A percentile compares a stretch with the other conserved stretches of the same genome.
Evolutionary conservation across 1,140 invertebrate species (phyloP).

Genomic region (Goniozus legneri): DNA sequence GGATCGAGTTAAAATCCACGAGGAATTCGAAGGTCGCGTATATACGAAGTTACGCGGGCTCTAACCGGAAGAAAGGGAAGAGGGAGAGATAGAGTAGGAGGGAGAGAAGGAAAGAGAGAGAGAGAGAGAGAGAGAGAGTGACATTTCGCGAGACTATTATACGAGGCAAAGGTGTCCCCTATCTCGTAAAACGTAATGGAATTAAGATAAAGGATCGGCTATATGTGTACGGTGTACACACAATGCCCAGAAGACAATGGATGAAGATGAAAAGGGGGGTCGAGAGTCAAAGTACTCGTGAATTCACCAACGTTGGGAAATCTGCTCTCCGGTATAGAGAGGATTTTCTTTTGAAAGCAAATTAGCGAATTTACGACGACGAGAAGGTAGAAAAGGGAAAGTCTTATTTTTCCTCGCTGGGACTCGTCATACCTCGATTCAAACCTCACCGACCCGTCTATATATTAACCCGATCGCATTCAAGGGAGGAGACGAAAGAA

Average conservation of each 20-base stretch:
- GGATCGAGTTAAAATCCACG: too few relatives aligned
- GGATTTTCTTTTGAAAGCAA: conserved; percentile 22
- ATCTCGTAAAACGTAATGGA: conserved; percentile 22
- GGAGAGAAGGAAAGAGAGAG: too few relatives aligned
- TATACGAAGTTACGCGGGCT: too few relatives aligned
- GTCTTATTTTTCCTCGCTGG: conserved; percentile 4
- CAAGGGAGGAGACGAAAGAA: too few relatives aligned
- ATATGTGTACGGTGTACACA: neutral
- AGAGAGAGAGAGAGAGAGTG: too few relatives aligned
- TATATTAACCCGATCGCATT: too few relatives aligned
- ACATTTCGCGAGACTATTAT: too few relatives aligned
- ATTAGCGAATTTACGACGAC: conserved; percentile 23
- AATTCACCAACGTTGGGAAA: conserved; percentile 12
- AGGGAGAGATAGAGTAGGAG: too few relatives aligned
- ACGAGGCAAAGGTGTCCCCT: conserved; percentile 8
- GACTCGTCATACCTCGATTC: neutral
- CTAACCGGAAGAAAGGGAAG: too few relatives aligned
- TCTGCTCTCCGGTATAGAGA: conserved; percentile 4
- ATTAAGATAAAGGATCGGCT: conserved; percentile 21
- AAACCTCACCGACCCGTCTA: too few relatives aligned
- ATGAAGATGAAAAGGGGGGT: neutral
- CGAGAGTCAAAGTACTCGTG: neutral
- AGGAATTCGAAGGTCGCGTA: too few relatives aligned
- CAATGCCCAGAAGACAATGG: neutral
- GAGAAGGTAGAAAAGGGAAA: neutral